phyloP scores from a whole-genome alignment of 2,888 invertebrate species.

The Incurvaria masculella region DNA sequence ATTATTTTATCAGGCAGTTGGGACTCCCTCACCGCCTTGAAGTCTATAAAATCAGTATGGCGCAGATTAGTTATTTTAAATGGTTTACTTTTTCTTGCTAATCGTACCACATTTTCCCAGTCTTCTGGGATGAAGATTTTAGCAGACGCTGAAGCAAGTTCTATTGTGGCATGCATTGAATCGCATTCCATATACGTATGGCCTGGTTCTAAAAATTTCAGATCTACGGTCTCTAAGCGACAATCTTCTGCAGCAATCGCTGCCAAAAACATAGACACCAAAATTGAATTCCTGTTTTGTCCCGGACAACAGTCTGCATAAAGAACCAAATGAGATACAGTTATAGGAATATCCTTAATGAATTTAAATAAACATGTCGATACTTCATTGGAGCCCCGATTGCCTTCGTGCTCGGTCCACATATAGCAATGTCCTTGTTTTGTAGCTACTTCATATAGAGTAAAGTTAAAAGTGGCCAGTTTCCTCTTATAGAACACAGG shows the following conservation, averaged over 20 bases:
- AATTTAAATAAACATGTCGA: conserved; percentile 12
- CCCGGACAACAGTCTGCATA: conserved; percentile 1
- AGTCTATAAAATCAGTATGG: not conserved
- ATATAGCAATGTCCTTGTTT: conserved; percentile 17
- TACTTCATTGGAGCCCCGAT: conserved; percentile 19
- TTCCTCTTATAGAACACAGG: conserved; percentile 15
- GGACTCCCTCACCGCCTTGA: not conserved
- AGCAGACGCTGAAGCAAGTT: conserved; percentile 3
- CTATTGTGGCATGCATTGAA: conserved; percentile 3
- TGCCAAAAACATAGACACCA: conserved; percentile 5
- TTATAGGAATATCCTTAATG: conserved; percentile 4
- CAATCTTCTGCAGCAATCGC: conserved; percentile 1
- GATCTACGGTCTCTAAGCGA: conserved; percentile 5
- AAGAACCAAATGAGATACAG: not conserved
- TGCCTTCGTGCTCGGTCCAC: conserved; percentile 18
- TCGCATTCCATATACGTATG: conserved; percentile 12
- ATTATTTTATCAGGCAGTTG: conserved; percentile 1
- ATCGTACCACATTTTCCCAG: conserved; percentile 1
- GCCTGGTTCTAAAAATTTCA: conserved; percentile 10
- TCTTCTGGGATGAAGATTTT: conserved; percentile 6
- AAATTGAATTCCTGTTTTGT: conserved; percentile 9
- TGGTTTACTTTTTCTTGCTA: not conserved
- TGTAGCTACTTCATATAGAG: conserved; percentile 13
- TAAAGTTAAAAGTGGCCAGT: conserved; percentile 16
- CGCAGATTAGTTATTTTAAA: not conserved